phyloP scores from a whole-genome alignment of 2,888 invertebrate species.

The Prenolepis imparis region DNA sequence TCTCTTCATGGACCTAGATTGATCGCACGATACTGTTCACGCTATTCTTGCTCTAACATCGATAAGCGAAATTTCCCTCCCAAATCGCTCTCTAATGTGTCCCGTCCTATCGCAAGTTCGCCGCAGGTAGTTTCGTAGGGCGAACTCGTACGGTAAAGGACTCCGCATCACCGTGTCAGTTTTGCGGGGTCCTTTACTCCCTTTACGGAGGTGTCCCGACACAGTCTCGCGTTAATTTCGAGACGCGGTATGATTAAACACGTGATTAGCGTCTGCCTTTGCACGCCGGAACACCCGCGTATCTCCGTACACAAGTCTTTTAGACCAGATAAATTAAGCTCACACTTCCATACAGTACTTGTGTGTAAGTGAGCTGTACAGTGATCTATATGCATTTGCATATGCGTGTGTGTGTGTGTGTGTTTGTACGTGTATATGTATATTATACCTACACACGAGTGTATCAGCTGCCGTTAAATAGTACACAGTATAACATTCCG shows the following conservation, averaged over 20 bases:
- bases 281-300: too few relatives aligned
- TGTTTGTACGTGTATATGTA: conserved; percentile 12
- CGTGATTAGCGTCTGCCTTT: too few relatives aligned
- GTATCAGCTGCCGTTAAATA: conserved; percentile 64
- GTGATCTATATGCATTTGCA: too few relatives aligned
- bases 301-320: conserved; percentile 34
- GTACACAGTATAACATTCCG: conserved; percentile 49
- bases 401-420: too few relatives aligned
- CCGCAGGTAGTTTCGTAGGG: conserved; percentile 4
- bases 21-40: too few relatives aligned
- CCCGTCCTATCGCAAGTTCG: neutral
- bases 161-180: conserved; percentile 24
- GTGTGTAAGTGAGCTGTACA: conserved; percentile 12
- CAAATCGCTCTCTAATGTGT: too few relatives aligned
- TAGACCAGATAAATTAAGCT: conserved; percentile 43
- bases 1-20: too few relatives aligned
- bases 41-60: too few relatives aligned
- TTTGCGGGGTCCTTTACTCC: conserved; percentile 29
- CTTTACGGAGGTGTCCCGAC: conserved; percentile 55
- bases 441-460: conserved; percentile 32
- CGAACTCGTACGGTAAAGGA: neutral
- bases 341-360: conserved; percentile 6
- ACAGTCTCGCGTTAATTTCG: too few relatives aligned
- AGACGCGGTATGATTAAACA: too few relatives aligned
- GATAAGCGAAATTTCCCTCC: too few relatives aligned